phyloP scores from a whole-genome alignment of 2,113 vertebrate species.

The Dasypus novemcinctus region DNA sequence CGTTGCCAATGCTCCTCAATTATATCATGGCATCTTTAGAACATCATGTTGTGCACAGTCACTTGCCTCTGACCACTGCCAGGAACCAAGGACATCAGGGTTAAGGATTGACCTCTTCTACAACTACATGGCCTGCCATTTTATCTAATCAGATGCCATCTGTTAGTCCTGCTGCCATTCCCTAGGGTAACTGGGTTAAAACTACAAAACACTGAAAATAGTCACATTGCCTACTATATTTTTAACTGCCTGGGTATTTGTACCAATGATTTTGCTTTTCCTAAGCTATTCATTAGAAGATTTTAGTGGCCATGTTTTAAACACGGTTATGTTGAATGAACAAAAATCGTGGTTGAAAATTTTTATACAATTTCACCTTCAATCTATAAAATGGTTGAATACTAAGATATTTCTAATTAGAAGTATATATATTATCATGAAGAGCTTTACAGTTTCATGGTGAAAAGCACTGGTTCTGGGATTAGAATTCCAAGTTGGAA shows the following conservation, averaged over 20 bases:
- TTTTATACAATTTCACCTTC: neutral
- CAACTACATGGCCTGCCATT: constrained; percentile 26
- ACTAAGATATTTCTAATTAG: neutral
- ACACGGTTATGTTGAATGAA: neutral
- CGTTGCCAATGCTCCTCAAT: neutral
- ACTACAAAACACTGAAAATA: constrained; percentile 44
- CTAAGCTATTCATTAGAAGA: neutral
- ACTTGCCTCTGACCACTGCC: neutral
- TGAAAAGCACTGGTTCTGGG: neutral
- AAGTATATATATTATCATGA: neutral
- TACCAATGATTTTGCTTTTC: constrained; percentile 1
- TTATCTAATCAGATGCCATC: constrained; percentile 57
- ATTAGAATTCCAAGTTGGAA: neutral
- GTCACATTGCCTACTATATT: constrained; percentile 40
- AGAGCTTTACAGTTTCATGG: neutral
- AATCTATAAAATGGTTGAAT: neutral
- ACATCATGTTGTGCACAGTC: neutral
- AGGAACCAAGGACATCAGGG: constrained; percentile 5
- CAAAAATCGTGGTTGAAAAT: neutral
- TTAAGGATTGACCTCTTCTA: neutral
- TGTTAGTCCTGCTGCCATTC: constrained; percentile 63
- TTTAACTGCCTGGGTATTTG: constrained; percentile 37
- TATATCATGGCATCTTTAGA: neutral
- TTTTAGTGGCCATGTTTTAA: neutral
- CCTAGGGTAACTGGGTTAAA: constrained; percentile 62